Conservation (phyloP, 2,888 invertebrate species). For the Heliconius erato region DNA sequence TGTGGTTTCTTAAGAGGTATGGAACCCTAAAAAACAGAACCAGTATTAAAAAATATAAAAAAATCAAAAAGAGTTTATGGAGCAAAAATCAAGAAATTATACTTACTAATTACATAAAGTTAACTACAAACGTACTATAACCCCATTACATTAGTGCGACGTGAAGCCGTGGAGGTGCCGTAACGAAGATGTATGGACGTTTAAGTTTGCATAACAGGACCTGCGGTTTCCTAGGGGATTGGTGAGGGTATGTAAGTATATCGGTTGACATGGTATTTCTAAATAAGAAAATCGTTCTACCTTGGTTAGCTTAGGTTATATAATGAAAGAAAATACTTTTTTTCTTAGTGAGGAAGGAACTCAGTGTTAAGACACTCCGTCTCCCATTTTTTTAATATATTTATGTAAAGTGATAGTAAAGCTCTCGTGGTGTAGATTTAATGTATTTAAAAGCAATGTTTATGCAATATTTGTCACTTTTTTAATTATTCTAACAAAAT, state of each 20-base stretch:
- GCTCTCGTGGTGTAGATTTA: no score
- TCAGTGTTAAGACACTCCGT: neutral
- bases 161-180: slow-evolving; percentile 56
- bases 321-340: neutral
- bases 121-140: slow-evolving; percentile 48
- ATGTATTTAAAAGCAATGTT: no score
- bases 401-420: no score
- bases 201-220: slow-evolving; percentile 60
- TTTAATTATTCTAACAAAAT: no score
- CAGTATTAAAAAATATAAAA: no score
- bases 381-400: no score
- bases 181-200: slow-evolving; percentile 72
- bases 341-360: neutral
- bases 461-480: no score
- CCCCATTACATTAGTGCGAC: slow-evolving; percentile 56
- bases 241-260: slow-evolving; percentile 15
- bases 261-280: slow-evolving; percentile 7
- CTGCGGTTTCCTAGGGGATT: slow-evolving; percentile 22
- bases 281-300: slow-evolving; percentile 5
- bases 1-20: no score
- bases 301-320: neutral
- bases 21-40: no score
- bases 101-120: slow-evolving; percentile 43
- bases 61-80: no score
- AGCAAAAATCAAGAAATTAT: no score